Percentiles rank a stretch among this genome's conserved stretches.
phyloP scores from a whole-genome alignment of 2,797 vertebrate genomes.

The Basileuterus tristriatus region DNA sequence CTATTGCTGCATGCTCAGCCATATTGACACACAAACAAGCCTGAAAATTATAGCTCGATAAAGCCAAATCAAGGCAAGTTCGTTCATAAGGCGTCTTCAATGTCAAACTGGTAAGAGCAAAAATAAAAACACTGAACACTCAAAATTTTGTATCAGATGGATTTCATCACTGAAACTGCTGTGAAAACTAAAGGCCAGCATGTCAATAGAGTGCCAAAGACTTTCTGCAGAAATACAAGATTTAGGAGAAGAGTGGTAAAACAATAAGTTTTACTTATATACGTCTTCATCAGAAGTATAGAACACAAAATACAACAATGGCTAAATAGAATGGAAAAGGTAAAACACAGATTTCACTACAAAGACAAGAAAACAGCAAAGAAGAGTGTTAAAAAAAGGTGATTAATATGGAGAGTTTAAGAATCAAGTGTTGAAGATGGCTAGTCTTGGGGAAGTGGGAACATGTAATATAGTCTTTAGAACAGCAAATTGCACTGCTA shows the following conservation, averaged over 20 bases:
- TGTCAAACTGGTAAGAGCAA: neutral
- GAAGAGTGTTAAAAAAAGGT: neutral
- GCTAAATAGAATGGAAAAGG: neutral
- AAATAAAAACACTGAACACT: neutral
- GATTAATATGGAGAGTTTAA: neutral
- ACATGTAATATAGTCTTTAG: neutral
- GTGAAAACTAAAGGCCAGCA: neutral
- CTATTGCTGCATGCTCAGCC: neutral
- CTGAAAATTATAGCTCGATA: neutral
- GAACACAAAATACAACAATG: neutral
- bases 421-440: neutral
- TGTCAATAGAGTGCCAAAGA: neutral
- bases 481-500: neutral
- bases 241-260: neutral
- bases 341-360: neutral
- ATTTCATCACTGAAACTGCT: neutral
- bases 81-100: neutral
- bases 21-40: neutral
- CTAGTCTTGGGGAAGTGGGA: neutral
- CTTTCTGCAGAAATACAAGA: neutral
- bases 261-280: too few species aligned
- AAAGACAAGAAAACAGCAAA: neutral
- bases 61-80: neutral
- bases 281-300: neutral
- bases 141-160: neutral